A percentile compares a stretch with the other conserved stretches of the same genome.
Conservation (phyloP, 2,797 vertebrate genomes). For the Rhynchotus rufescens region DNA sequence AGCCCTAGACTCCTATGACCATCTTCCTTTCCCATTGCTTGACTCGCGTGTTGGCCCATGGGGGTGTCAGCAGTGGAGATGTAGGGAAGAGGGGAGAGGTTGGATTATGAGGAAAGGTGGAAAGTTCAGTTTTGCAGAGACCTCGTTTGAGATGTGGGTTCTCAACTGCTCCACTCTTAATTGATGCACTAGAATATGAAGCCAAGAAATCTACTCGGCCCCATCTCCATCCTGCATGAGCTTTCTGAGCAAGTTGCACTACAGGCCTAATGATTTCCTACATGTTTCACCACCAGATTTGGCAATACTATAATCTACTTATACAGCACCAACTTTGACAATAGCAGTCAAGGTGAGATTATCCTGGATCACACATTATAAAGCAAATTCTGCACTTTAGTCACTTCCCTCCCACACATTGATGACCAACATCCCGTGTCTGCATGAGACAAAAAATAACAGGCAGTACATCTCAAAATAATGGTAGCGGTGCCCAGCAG, state of each 20-base stretch:
- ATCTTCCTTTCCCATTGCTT: not conserved
- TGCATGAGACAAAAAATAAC: not conserved
- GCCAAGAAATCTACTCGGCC: not conserved
- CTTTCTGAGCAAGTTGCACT: not conserved
- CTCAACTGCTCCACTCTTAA: not conserved
- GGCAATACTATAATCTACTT: not conserved
- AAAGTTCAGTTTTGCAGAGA: not conserved
- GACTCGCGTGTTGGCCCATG: not conserved
- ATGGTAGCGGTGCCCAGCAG: not conserved
- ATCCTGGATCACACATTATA: not conserved
- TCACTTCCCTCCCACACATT: not conserved
- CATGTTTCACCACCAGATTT: not conserved
- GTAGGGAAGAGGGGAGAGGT: not conserved
- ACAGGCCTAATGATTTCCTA: not conserved
- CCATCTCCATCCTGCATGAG: not conserved
- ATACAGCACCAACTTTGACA: not conserved
- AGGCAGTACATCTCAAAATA: not conserved
- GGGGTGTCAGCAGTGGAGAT: not conserved
- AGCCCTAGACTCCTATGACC: too few relatives aligned
- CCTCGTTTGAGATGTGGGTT: not conserved
- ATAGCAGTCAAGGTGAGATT: not conserved
- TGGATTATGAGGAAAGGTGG: not conserved
- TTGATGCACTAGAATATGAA: not conserved
- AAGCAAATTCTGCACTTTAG: not conserved
- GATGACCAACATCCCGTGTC: not conserved